These are phyloP conservation scores for Tokudaia muenninki DNA, from an alignment of 2,797 vertebrate species.

Conservation along the genomic window DNA sequence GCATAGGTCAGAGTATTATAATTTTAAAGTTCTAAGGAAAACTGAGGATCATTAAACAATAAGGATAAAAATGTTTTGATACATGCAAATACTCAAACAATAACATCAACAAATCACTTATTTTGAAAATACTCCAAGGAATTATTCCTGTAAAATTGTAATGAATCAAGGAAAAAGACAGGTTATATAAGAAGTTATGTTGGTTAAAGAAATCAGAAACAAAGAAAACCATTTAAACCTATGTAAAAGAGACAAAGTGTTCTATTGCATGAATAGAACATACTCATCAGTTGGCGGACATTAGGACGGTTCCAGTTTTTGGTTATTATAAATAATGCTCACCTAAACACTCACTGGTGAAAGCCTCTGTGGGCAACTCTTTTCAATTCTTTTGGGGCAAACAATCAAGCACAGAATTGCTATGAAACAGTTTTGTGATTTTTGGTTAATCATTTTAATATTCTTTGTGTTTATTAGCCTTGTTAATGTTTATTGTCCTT, in stretches of 20 bases:
- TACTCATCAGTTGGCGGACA: background rate
- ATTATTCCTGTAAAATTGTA: constrained; percentile 30
- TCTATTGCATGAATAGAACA: background rate
- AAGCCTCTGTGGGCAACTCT: background rate
- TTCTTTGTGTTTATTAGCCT: background rate
- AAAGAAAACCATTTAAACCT: background rate
- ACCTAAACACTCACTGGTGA: background rate
- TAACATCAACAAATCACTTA: background rate
- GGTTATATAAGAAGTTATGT: constrained; percentile 15
- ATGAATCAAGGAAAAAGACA: constrained; percentile 14
- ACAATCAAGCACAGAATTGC: background rate
- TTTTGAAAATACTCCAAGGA: constrained; percentile 19
- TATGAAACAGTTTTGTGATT: background rate
- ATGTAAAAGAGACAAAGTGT: background rate
- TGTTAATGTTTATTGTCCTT: background rate
- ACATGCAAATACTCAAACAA: background rate
- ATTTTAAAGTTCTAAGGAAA: constrained; percentile 42
- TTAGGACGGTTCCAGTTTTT: background rate
- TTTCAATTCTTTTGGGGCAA: background rate
- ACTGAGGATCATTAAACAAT: background rate
- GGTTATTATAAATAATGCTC: background rate
- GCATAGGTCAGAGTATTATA: background rate
- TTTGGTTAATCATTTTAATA: background rate
- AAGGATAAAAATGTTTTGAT: constrained; percentile 40
- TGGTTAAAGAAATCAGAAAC: constrained; percentile 49